Conservation (phyloP, 2,888 invertebrate species). For the Horisme vitalbata region DNA sequence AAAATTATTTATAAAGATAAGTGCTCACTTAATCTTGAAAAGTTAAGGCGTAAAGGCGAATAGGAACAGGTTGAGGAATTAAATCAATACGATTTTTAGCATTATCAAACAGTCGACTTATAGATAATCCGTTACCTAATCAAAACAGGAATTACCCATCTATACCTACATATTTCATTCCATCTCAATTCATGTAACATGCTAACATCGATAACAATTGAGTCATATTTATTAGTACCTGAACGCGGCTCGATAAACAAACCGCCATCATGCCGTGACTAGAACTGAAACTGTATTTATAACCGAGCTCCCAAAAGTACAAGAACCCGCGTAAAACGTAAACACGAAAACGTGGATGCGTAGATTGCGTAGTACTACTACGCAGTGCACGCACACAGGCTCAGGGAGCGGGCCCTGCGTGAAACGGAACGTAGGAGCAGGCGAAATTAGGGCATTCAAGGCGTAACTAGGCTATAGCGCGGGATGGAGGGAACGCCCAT, state of each 20-base stretch:
- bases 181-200: not conserved
- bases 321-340: slow-evolving; percentile 25
- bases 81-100: too few species aligned
- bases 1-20: too few species aligned
- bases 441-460: slow-evolving; percentile 81
- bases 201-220: not conserved
- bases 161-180: slow-evolving; percentile 1
- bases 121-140: too few species aligned
- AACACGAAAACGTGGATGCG: slow-evolving; percentile 37
- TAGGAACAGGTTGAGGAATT: too few species aligned
- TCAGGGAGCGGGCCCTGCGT: slow-evolving; percentile 40
- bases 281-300: slow-evolving; percentile 32
- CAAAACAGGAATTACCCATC: too few species aligned
- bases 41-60: too few species aligned
- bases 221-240: slow-evolving; percentile 9
- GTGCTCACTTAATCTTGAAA: too few species aligned
- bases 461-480: slow-evolving; percentile 79
- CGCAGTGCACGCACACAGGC: slow-evolving; percentile 58
- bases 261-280: slow-evolving; percentile 18
- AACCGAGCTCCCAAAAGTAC: slow-evolving; percentile 12
- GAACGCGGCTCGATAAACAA: slow-evolving; percentile 3
- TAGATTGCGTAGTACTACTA: slow-evolving; percentile 41
- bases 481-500: slow-evolving; percentile 75
- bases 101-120: too few species aligned
- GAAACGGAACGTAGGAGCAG: slow-evolving; percentile 51